These are phyloP conservation scores for Steromphala cineraria DNA, from an alignment of 2,888 invertebrate genomes.

Conservation along the genomic window DNA sequence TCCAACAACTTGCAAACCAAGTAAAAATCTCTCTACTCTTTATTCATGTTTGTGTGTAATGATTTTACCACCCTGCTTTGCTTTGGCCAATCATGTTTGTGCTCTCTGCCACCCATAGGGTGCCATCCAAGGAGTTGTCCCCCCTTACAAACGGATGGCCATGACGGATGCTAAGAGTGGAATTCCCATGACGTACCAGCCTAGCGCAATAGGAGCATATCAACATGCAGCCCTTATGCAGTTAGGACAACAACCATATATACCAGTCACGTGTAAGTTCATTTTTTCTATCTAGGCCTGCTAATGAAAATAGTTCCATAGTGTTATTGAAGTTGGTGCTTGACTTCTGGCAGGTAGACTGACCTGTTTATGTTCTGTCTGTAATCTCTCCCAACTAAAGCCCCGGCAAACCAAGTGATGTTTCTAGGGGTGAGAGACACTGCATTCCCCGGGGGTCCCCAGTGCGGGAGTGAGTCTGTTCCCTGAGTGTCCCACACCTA, in stretches of 20 bases:
- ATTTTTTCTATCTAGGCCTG: not conserved
- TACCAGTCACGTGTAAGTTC: constrained; percentile 66
- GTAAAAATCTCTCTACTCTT: not conserved
- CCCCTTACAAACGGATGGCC: constrained; percentile 95
- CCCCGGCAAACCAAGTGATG: too few species aligned
- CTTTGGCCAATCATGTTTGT: constrained; percentile 11
- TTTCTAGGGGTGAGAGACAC: too few species aligned
- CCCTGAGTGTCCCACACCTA: too few species aligned
- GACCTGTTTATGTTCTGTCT: too few species aligned
- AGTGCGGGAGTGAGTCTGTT: too few species aligned
- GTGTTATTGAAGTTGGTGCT: too few species aligned
- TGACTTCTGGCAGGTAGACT: too few species aligned
- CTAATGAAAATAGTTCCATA: too few species aligned
- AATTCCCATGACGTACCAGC: constrained; percentile 87
- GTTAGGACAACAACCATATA: constrained; percentile 51
- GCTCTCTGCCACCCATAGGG: constrained; percentile 16
- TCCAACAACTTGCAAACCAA: not conserved
- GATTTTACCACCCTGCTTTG: not conserved
- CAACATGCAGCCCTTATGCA: constrained; percentile 86
- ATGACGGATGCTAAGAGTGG: constrained; percentile 88
- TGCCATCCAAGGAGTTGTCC: constrained; percentile 33
- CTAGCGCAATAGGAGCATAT: constrained; percentile 83
- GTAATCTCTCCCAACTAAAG: too few species aligned
- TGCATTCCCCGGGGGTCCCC: too few species aligned
- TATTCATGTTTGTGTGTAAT: constrained; percentile 17